These are phyloP conservation scores for Harlomillsia oculata DNA, from an alignment of 1,140 invertebrate species.

Conservation along the genomic window DNA sequence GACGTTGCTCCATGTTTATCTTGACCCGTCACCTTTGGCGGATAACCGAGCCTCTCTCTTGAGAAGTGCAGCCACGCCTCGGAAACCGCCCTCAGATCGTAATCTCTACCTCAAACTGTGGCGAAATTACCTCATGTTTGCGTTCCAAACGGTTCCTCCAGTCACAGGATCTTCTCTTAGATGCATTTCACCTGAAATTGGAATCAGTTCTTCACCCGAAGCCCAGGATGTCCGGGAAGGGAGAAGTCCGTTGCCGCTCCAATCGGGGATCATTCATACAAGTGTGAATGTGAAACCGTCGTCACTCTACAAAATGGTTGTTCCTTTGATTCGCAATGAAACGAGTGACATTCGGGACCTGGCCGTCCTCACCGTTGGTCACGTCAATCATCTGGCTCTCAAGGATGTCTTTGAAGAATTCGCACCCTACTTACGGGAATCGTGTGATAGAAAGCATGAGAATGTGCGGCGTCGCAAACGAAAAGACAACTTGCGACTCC, in stretches of 20 bases:
- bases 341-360: conserved; percentile 83
- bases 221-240: conserved; percentile 26
- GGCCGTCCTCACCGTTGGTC: conserved; percentile 82
- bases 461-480: conserved; percentile 80
- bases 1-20: conserved; percentile 77
- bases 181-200: conserved; percentile 85
- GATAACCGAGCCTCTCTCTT: conserved; percentile 91
- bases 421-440: conserved; percentile 79
- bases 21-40: conserved; percentile 94
- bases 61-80: conserved; percentile 56
- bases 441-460: conserved; percentile 95
- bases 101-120: conserved; percentile 88
- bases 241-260: conserved; percentile 27
- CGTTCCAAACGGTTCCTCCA: conserved; percentile 82
- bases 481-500: conserved; percentile 81
- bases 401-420: conserved; percentile 94
- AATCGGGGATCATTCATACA: conserved; percentile 19
- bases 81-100: conserved; percentile 79
- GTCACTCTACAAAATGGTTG: conserved; percentile 82
- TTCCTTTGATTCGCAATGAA: conserved; percentile 82
- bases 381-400: conserved; percentile 81
- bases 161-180: conserved; percentile 64
- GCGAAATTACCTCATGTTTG: conserved; percentile 92
- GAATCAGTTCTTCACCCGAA: conserved; percentile 50
- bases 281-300: conserved; percentile 56